A percentile compares a stretch with the other conserved stretches of the same genome.
These are phyloP conservation scores for Ageneiosus marmoratus DNA, from an alignment of 2,113 vertebrate genomes.

Conservation along the genomic window DNA sequence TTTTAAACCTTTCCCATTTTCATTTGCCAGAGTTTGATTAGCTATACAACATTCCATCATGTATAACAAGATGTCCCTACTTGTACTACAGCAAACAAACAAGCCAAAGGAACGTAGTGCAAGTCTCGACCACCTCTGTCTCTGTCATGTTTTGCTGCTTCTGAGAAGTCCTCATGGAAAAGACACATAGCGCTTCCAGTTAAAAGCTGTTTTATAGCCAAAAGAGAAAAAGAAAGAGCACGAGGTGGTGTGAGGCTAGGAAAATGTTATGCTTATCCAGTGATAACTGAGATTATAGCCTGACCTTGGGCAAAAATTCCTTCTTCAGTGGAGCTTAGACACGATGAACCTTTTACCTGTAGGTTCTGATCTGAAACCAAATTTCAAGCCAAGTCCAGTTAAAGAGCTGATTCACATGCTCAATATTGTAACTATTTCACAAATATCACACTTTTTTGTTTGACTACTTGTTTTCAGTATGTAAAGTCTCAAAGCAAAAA, in stretches of 20 bases:
- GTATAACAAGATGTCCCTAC: constrained; percentile 14
- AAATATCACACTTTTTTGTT: neutral
- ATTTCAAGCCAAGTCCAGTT: neutral
- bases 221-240: constrained; percentile 16
- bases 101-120: constrained; percentile 25
- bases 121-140: neutral
- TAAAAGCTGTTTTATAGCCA: constrained; percentile 51
- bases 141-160: neutral
- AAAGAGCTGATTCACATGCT: neutral
- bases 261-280: constrained; percentile 60
- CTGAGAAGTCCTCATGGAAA: constrained; percentile 38
- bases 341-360: constrained; percentile 45
- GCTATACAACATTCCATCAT: neutral
- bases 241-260: constrained; percentile 47
- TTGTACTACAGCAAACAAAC: constrained; percentile 4
- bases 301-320: constrained; percentile 52
- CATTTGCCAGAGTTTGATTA: constrained; percentile 12
- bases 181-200: constrained; percentile 53
- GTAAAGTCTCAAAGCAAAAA: neutral
- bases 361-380: constrained; percentile 17
- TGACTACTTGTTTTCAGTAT: neutral
- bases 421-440: neutral
- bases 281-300: constrained; percentile 44
- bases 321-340: constrained; percentile 54
- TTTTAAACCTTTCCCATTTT: neutral